Conservation (phyloP, 1,140 invertebrate species). For the Drosophila teissieri region DNA sequence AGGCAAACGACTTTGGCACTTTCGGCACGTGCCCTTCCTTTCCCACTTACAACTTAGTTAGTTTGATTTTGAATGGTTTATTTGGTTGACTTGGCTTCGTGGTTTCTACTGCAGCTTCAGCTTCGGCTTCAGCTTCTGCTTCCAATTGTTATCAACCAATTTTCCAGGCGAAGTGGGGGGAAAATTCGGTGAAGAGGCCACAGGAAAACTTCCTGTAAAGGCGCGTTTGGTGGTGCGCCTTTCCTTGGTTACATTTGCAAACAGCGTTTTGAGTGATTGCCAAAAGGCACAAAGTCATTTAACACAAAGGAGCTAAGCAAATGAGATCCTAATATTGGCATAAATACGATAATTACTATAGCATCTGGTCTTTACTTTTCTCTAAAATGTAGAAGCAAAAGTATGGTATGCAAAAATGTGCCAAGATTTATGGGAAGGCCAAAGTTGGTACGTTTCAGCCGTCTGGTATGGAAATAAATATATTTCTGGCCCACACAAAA, state of each 20-base stretch:
- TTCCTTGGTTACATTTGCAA: slow-evolving; percentile 64
- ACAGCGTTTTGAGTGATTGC: slow-evolving; percentile 67
- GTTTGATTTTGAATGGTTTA: slow-evolving; percentile 75
- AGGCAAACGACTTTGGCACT: slow-evolving; percentile 68
- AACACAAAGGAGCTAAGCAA: slow-evolving; percentile 1
- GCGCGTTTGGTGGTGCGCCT: slow-evolving; percentile 49
- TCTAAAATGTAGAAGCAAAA: background rate
- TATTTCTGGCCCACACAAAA: slow-evolving; percentile 23
- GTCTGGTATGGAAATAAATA: slow-evolving; percentile 24
- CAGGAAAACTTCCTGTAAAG: slow-evolving; percentile 38
- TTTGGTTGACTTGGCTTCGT: slow-evolving; percentile 56
- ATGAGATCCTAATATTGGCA: slow-evolving; percentile 13
- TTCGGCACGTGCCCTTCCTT: slow-evolving; percentile 55
- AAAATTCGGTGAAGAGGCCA: slow-evolving; percentile 16
- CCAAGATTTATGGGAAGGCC: slow-evolving; percentile 28
- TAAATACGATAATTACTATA: background rate
- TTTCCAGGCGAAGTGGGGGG: slow-evolving; percentile 39
- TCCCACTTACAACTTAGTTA: slow-evolving; percentile 67
- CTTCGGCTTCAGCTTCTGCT: slow-evolving; percentile 16
- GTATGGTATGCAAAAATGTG: slow-evolving; percentile 30
- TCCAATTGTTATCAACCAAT: slow-evolving; percentile 71
- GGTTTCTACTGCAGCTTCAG: slow-evolving; percentile 18
- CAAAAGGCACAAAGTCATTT: slow-evolving; percentile 19
- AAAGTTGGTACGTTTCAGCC: slow-evolving; percentile 8
- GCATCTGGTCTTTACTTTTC: background rate